These are phyloP conservation scores for Cyclina sinensis DNA, from an alignment of 1,140 invertebrate genomes.

Conservation along the genomic window DNA sequence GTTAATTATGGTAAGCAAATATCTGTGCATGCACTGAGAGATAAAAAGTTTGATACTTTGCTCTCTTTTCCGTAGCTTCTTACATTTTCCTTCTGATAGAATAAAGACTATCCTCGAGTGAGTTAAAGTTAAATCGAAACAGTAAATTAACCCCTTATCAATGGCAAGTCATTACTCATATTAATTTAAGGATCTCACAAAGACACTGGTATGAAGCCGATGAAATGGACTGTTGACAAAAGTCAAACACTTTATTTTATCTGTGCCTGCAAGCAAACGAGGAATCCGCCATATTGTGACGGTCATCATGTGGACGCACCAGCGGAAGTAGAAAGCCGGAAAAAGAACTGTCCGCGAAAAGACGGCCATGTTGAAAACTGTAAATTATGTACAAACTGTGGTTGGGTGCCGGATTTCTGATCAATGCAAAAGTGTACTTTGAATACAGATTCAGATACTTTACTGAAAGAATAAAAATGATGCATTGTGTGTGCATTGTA, in stretches of 20 bases:
- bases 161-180: no score
- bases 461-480: no score
- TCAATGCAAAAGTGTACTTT: background rate
- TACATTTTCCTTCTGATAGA: no score
- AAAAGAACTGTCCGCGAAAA: conserved; percentile 69
- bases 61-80: no score
- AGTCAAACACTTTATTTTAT: conserved; percentile 70
- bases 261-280: conserved; percentile 78
- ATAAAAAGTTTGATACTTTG: no score
- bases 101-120: no score
- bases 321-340: conserved; percentile 66
- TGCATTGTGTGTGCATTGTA: no score
- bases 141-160: no score
- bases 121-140: no score
- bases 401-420: conserved; percentile 78
- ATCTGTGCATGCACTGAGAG: no score
- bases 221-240: conserved; percentile 74
- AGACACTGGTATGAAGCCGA: conserved; percentile 74
- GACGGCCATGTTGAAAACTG: conserved; percentile 51
- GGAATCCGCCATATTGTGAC: conserved; percentile 77
- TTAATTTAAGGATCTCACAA: conserved; percentile 80
- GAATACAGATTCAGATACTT: no score
- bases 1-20: no score
- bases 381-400: conserved; percentile 76
- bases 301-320: conserved; percentile 73